These are phyloP conservation scores for Ichneumoninae sp. DNA, from an alignment of 2,888 invertebrate genomes.

Conservation along the genomic window DNA sequence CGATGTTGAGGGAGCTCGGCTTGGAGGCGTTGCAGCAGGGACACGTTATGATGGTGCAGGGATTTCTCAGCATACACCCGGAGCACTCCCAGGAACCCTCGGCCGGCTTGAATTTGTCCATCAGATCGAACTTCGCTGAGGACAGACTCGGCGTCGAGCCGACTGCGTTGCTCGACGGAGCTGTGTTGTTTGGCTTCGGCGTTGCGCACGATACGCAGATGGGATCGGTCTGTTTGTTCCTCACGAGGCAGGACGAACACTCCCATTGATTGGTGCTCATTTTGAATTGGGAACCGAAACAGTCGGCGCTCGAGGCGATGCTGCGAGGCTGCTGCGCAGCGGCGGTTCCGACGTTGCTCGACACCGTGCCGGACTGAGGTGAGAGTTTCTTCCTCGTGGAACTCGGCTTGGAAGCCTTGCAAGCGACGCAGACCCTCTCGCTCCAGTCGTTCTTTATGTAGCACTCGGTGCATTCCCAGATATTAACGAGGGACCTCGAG, in stretches of 20 bases:
- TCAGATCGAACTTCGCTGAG: constrained; percentile 58
- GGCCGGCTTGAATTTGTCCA: constrained; percentile 76
- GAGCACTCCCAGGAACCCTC: constrained; percentile 87
- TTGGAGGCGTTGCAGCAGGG: constrained; percentile 80
- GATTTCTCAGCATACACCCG: constrained; percentile 87
- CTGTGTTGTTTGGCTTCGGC: constrained; percentile 82
- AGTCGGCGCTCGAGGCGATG: constrained; percentile 55
- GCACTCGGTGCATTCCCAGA: constrained; percentile 83
- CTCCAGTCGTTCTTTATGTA: constrained; percentile 79
- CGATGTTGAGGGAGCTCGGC: constrained; percentile 73
- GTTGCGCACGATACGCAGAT: constrained; percentile 87
- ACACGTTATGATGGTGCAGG: constrained; percentile 69
- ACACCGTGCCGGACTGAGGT: constrained; percentile 26
- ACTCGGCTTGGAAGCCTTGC: constrained; percentile 75
- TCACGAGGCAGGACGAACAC: constrained; percentile 86
- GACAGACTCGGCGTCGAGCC: constrained; percentile 46
- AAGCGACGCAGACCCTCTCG: constrained; percentile 79
- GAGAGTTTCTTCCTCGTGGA: constrained; percentile 16
- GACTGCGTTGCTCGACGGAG: not conserved
- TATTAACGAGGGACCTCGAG: constrained; percentile 12
- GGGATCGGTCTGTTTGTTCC: constrained; percentile 84
- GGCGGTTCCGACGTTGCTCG: constrained; percentile 44
- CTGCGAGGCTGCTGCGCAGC: constrained; percentile 40
- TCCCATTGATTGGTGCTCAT: constrained; percentile 85
- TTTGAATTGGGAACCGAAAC: constrained; percentile 75